Evolutionary conservation across 2,113 vertebrate genomes (phyloP).

Genomic region (Uria aalge): DNA sequence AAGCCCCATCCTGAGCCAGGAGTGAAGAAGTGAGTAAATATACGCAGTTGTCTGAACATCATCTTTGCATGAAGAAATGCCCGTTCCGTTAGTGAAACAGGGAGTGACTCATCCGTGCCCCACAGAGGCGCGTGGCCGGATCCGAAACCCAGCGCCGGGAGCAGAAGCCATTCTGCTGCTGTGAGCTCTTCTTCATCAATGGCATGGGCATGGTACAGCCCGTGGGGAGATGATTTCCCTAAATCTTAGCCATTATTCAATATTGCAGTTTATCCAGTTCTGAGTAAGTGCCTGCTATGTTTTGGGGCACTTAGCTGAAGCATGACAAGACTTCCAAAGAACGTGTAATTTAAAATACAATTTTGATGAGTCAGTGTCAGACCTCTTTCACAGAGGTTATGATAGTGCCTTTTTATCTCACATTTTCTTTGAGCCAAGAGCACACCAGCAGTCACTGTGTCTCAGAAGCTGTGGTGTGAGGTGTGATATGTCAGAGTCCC

Average conservation of each 20-base stretch:
- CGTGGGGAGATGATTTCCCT: neutral
- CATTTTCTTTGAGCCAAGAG: neutral
- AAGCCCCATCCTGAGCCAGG: neutral
- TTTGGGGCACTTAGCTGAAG: neutral
- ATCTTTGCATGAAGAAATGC: fast-evolving
- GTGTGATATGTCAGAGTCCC: neutral
- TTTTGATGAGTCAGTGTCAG: neutral
- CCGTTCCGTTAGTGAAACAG: fast-evolving
- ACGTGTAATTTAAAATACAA: neutral
- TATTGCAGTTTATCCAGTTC: neutral
- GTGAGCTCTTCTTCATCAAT: neutral
- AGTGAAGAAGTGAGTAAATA: neutral
- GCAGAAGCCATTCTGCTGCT: neutral
- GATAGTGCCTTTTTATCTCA: neutral
- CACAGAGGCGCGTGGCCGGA: fast-evolving
- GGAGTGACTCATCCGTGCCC: neutral
- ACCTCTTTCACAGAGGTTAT: neutral
- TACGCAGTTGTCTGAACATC: fast-evolving
- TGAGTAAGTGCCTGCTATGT: neutral
- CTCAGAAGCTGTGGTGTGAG: neutral
- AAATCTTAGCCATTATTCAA: neutral
- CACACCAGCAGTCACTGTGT: neutral
- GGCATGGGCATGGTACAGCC: neutral
- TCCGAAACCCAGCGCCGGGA: fast-evolving
- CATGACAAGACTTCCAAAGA: neutral